Percentiles rank a stretch among this genome's conserved stretches.
phyloP scores from a whole-genome alignment of 1,140 invertebrate species.

The Neotoxoptera formosana region DNA sequence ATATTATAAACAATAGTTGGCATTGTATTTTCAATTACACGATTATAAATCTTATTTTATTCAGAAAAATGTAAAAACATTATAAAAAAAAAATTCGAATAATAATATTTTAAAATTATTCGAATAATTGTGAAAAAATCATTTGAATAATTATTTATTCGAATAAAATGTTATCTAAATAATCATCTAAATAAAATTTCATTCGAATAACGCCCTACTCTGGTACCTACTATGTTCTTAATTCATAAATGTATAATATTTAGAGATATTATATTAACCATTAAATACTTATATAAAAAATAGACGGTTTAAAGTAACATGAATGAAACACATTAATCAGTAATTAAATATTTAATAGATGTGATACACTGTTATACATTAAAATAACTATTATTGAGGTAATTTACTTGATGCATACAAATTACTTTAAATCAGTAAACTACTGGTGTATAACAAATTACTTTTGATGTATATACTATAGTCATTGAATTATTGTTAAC shows the following conservation, averaged over 20 bases:
- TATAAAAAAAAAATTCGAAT: too few species aligned
- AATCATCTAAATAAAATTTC: too few species aligned
- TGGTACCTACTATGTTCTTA: too few species aligned
- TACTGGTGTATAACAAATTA: conserved; percentile 18
- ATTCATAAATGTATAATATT: neutral
- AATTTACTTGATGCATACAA: neutral
- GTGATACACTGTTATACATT: neutral
- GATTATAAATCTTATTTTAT: too few species aligned
- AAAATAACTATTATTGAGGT: neutral
- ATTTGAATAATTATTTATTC: too few species aligned
- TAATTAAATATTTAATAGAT: neutral
- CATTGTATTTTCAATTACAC: too few species aligned
- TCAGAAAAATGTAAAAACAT: too few species aligned
- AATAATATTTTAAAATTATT: too few species aligned
- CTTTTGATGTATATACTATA: neutral
- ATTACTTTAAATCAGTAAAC: conserved; percentile 9
- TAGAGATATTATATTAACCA: neutral
- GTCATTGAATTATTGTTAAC: neutral
- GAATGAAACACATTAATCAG: neutral
- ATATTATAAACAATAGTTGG: too few species aligned
- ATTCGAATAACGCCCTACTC: too few species aligned
- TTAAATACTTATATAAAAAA: neutral
- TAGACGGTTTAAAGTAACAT: neutral
- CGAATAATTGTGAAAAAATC: too few species aligned
- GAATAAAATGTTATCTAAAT: too few species aligned